These are phyloP conservation scores for Elachura formosa DNA, from an alignment of 2,113 vertebrate species.

Conservation along the genomic window DNA sequence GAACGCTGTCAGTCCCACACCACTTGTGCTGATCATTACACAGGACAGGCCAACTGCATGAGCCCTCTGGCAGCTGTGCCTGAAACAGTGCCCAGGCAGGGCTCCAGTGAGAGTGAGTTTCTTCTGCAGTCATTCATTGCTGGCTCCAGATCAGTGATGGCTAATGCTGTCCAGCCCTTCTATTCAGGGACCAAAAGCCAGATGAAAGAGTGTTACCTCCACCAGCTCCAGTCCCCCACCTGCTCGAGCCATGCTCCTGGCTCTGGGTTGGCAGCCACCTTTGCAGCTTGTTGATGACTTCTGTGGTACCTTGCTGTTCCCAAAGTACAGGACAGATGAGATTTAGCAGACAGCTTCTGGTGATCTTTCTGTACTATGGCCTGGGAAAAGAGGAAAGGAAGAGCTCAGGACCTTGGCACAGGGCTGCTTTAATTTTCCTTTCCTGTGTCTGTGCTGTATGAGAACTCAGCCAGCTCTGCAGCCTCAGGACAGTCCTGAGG, in stretches of 20 bases:
- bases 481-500: neutral
- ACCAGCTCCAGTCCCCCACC: neutral
- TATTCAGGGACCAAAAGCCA: neutral
- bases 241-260: neutral
- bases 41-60: neutral
- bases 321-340: neutral
- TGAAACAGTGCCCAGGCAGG: conserved; percentile 4
- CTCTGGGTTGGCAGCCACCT: neutral
- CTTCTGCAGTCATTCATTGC: neutral
- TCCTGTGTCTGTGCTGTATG: rapidly evolving
- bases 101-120: neutral
- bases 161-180: neutral
- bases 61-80: neutral
- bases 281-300: neutral
- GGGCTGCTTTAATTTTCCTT: neutral
- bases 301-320: neutral
- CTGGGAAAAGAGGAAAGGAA: neutral
- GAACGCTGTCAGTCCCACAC: neutral
- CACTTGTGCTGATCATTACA: neutral
- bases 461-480: neutral
- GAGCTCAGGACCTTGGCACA: neutral
- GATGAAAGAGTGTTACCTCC: neutral
- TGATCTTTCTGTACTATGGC: neutral
- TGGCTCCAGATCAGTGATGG: neutral
- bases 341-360: neutral